These are phyloP conservation scores for Uria lomvia DNA, from an alignment of 2,113 vertebrate genomes.

Conservation along the genomic window DNA sequence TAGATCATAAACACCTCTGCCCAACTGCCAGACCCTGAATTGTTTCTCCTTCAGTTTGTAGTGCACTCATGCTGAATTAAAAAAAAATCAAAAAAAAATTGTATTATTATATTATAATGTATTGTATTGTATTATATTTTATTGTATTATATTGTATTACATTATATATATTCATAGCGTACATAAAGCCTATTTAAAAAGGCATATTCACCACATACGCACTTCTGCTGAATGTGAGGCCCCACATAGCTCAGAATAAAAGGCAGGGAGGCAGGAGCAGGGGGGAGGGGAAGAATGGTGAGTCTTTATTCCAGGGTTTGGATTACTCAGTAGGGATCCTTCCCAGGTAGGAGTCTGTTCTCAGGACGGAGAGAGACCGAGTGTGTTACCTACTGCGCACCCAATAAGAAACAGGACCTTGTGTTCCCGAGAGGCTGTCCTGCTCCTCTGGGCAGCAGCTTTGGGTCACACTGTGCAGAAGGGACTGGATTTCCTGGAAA, in stretches of 20 bases:
- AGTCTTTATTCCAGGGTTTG: neutral
- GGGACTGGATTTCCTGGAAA: neutral
- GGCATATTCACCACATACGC: rapidly evolving
- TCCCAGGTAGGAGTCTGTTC: neutral
- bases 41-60: neutral
- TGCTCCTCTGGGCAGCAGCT: neutral
- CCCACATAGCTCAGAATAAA: neutral
- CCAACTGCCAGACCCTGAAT: neutral
- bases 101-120: too few relatives aligned
- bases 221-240: neutral
- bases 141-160: neutral
- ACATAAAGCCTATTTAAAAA: neutral
- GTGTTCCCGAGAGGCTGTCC: too few relatives aligned
- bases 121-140: too few relatives aligned
- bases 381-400: neutral
- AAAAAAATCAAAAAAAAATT: neutral
- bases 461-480: neutral
- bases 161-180: neutral
- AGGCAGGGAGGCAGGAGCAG: neutral
- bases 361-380: rapidly evolving
- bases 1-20: neutral
- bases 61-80: neutral
- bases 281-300: rapidly evolving
- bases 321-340: neutral
- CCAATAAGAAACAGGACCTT: neutral